A percentile compares a stretch with the other conserved stretches of the same genome.
Evolutionary conservation across 1,140 invertebrate genomes (phyloP).

Genomic region (Anoplophora glabripennis): DNA sequence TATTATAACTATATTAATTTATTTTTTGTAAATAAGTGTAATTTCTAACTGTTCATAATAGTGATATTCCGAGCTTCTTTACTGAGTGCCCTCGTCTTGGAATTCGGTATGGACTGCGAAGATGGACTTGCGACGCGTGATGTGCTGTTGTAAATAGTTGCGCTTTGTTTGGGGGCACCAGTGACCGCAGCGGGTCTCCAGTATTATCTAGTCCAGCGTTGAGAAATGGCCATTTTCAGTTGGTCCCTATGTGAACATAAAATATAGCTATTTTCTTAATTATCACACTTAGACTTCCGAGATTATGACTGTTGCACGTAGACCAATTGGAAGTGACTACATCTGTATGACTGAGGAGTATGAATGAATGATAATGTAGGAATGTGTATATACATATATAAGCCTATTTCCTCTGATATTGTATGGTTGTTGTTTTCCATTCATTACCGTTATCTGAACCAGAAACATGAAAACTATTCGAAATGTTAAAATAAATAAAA

Average conservation of each 20-base stretch:
- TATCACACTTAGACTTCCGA: no score
- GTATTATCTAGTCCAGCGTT: conserved; percentile 50
- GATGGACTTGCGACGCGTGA: no score
- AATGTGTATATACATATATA: no score
- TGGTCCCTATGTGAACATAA: no score
- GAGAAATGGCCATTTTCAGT: neutral
- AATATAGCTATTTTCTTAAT: no score
- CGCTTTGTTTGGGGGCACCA: conserved; percentile 23
- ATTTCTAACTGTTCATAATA: conserved; percentile 34
- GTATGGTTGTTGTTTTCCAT: no score
- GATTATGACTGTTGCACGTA: neutral
- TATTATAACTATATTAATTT: conserved; percentile 42
- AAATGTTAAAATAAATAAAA: no score
- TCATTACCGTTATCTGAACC: no score
- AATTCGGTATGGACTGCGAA: conserved; percentile 3
- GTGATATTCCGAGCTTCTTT: conserved; percentile 39
- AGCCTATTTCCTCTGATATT: no score
- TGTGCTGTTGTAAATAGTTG: neutral
- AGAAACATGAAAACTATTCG: no score
- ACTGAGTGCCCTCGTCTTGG: conserved; percentile 26
- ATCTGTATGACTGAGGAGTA: no score
- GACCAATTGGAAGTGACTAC: conserved; percentile 13
- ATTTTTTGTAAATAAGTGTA: conserved; percentile 47
- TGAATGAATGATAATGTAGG: no score
- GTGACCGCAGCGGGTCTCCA: conserved; percentile 44